These are phyloP conservation scores for Pandemis heparana DNA, from an alignment of 2,888 invertebrate species.

Conservation along the genomic window DNA sequence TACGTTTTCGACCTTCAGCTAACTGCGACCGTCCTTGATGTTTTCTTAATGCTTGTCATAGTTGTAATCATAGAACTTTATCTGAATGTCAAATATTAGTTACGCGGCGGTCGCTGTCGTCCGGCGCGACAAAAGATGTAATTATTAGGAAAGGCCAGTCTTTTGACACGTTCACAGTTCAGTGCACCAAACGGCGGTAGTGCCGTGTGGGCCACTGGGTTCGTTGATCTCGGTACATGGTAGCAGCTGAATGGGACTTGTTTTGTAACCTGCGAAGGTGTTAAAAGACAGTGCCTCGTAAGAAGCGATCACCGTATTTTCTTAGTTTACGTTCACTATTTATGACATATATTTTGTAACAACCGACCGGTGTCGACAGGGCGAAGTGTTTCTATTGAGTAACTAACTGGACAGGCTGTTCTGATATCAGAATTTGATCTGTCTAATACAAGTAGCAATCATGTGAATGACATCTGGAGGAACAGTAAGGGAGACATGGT, in stretches of 20 bases:
- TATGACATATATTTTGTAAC: conserved; percentile 29
- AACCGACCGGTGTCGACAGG: conserved; percentile 20
- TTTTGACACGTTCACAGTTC: not conserved
- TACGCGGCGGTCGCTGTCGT: conserved; percentile 10
- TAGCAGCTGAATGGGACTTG: not conserved
- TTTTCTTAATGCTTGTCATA: conserved; percentile 43
- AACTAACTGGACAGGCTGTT: not conserved
- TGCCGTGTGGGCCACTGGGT: not conserved
- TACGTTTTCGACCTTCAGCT: conserved; percentile 53
- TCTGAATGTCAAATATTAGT: conserved; percentile 30
- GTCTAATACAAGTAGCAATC: conserved; percentile 8
- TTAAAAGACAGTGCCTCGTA: conserved; percentile 4
- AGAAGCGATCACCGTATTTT: conserved; percentile 25
- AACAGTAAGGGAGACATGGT: not conserved
- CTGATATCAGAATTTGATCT: not conserved
- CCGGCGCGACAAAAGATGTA: not conserved
- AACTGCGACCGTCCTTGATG: conserved; percentile 62
- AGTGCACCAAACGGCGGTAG: not conserved
- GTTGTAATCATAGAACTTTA: conserved; percentile 37
- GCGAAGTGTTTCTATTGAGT: conserved; percentile 12
- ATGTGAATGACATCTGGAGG: not conserved
- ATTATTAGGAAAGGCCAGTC: not conserved
- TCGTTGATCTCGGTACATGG: conserved; percentile 1
- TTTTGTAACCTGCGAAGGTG: not conserved
- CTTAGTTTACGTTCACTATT: conserved; percentile 27